Evolutionary conservation across 1,140 invertebrate species (phyloP).

Genomic region (Plutomurus gul): DNA sequence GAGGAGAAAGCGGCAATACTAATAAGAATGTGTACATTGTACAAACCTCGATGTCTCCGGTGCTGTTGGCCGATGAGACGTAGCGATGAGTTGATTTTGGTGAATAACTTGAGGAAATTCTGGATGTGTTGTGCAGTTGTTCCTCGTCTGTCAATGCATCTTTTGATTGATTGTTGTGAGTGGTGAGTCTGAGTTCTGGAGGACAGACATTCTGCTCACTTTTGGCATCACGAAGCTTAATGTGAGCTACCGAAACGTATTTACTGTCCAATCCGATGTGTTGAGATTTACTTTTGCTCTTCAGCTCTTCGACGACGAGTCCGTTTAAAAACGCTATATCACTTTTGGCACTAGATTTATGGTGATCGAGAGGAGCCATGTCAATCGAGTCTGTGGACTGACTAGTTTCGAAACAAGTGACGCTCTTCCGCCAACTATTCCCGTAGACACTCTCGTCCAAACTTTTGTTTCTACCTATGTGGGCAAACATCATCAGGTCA

Average conservation of each 20-base stretch:
- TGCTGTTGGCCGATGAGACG: neutral
- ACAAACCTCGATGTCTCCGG: neutral
- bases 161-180: neutral
- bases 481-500: constrained; percentile 39
- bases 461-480: constrained; percentile 50
- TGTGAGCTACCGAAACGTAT: constrained; percentile 65
- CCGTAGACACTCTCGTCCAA: constrained; percentile 51
- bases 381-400: constrained; percentile 52
- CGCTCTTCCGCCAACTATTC: constrained; percentile 49
- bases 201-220: constrained; percentile 52
- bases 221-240: constrained; percentile 59
- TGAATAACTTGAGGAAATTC: neutral
- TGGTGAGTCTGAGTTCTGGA: neutral
- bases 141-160: too few relatives aligned
- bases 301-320: constrained; percentile 33
- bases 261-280: constrained; percentile 53
- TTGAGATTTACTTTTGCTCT: constrained; percentile 42
- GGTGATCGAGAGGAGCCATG: constrained; percentile 42
- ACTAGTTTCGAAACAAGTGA: constrained; percentile 52
- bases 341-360: constrained; percentile 50
- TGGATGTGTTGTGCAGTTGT: neutral
- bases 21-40: neutral
- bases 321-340: constrained; percentile 51
- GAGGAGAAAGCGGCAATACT: neutral
- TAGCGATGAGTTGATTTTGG: neutral